Evolutionary conservation across 2,888 invertebrate genomes (phyloP), one percentile per base, ranked within the genome.

Genomic region (Thereva unica): DNA sequence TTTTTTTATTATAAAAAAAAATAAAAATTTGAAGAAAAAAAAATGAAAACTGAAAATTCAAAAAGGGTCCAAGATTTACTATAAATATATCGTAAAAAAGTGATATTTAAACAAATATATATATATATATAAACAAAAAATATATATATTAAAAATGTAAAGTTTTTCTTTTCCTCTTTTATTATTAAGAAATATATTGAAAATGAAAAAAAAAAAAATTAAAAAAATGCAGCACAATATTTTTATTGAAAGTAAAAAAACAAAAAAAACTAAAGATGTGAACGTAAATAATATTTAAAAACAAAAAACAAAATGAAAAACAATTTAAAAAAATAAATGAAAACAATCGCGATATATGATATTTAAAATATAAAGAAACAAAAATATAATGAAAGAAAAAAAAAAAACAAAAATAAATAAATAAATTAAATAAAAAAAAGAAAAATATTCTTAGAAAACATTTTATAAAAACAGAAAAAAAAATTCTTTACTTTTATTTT

Each of bases 1-100:
- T 44, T 34, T 57, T 44, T 44, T 44, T 42, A 23, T 23, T 23
- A 23, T 2, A 23, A 23, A 59, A 49, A 45, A 45, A n/a, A 57
- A 59, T 45, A 45, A 7, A 45, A 40, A 54, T 54, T 54, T 7
- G 38, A 59, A 23, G 23, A 23, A 23, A 52, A 41, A 47, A 59
- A 59, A 59, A 59, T 59, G 59, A 59, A 59, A 59, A 59, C 59
- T 59, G 59, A 59, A 59, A 59, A 59, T 59, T 37, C 49, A 59
- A 59, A 59, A 40, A 59, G 59, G 59, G 59, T 59, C 59, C 59
- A 59, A 59, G 59, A 47, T 59, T 59, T 59, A 23, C 23, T 23
- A 47, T 59, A 45, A 47, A 59, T 59, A 59, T 59, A 47, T 59
- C 59, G 59, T 47, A 59, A 59, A 23, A 23, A 59, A 41, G 59